Evolutionary conservation across 2,888 invertebrate genomes (phyloP).

Genomic region (Agonopterix subpropinquella): DNA sequence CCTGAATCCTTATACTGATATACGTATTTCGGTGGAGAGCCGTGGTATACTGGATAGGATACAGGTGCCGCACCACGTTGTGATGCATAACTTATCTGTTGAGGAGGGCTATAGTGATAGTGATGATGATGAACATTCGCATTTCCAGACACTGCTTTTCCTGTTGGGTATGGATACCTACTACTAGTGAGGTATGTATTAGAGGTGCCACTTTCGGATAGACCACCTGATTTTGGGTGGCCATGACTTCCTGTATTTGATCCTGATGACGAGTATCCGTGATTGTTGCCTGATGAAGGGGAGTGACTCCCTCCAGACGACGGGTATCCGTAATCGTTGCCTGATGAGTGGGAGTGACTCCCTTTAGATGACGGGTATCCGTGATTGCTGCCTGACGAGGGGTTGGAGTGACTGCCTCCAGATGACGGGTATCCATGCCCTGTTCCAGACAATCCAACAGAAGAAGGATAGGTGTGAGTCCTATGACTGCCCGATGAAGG

Average conservation of each 20-base stretch:
- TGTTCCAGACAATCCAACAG: slow-evolving; percentile 26
- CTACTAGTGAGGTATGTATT: background rate
- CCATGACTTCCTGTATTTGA: slow-evolving; percentile 11
- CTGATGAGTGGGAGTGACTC: slow-evolving; percentile 20
- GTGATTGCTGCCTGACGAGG: no score
- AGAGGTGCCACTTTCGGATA: slow-evolving; percentile 1
- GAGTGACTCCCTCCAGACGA: no score
- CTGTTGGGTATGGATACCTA: slow-evolving; percentile 15
- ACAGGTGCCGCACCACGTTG: slow-evolving; percentile 37
- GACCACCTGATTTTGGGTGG: slow-evolving; percentile 19
- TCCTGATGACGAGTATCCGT: slow-evolving; percentile 3
- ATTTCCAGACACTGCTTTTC: slow-evolving; percentile 25
- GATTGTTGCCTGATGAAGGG: no score
- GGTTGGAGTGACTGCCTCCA: no score
- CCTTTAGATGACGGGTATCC: slow-evolving; percentile 1
- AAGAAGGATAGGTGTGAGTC: slow-evolving; percentile 10
- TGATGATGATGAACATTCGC: slow-evolving; percentile 44
- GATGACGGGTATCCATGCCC: no score
- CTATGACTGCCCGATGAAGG: no score
- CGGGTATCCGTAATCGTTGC: no score
- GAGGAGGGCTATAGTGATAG: slow-evolving; percentile 57
- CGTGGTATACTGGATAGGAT: slow-evolving; percentile 54
- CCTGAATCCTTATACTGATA: slow-evolving; percentile 60
- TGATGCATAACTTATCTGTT: slow-evolving; percentile 50
- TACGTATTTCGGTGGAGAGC: slow-evolving; percentile 54